Evolutionary conservation across 2,797 vertebrate species (phyloP).

Genomic region (Sebastes diploproa): DNA sequence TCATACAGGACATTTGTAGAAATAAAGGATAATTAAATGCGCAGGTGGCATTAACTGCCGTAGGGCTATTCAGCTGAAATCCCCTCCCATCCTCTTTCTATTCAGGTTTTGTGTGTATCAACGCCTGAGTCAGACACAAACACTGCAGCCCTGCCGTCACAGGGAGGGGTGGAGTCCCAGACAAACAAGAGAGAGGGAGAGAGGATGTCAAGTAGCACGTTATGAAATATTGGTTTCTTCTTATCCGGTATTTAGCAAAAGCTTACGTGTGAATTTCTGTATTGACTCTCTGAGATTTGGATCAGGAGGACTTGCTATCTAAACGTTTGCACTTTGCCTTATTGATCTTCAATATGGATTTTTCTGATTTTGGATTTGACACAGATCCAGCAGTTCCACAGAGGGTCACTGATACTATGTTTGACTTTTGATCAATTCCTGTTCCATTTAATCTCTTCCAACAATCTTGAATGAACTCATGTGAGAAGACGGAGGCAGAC

Average conservation of each 20-base stretch:
- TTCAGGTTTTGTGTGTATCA: slow-evolving; percentile 35
- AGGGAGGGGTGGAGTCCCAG: neutral
- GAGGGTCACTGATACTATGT: neutral
- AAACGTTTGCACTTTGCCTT: neutral
- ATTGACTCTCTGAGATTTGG: neutral
- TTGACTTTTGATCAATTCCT: neutral
- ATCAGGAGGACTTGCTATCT: neutral
- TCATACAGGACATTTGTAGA: slow-evolving; percentile 31
- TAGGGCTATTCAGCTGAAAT: slow-evolving; percentile 25
- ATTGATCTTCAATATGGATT: neutral
- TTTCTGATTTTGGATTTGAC: neutral
- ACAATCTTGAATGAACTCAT: neutral
- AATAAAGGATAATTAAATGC: slow-evolving; percentile 52
- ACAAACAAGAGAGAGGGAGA: neutral
- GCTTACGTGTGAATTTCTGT: neutral
- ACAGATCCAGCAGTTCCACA: neutral
- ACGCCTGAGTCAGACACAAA: slow-evolving; percentile 61
- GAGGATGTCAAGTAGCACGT: slow-evolving; percentile 1
- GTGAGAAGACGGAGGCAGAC: neutral
- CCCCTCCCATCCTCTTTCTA: slow-evolving; percentile 29
- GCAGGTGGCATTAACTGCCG: slow-evolving; percentile 44
- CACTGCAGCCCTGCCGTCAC: slow-evolving; percentile 19
- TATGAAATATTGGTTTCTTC: neutral
- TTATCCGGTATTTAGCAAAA: neutral
- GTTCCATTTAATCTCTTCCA: neutral